These are phyloP conservation scores for Meiosimyza platycephala DNA, from an alignment of 2,888 invertebrate species.

Conservation along the genomic window DNA sequence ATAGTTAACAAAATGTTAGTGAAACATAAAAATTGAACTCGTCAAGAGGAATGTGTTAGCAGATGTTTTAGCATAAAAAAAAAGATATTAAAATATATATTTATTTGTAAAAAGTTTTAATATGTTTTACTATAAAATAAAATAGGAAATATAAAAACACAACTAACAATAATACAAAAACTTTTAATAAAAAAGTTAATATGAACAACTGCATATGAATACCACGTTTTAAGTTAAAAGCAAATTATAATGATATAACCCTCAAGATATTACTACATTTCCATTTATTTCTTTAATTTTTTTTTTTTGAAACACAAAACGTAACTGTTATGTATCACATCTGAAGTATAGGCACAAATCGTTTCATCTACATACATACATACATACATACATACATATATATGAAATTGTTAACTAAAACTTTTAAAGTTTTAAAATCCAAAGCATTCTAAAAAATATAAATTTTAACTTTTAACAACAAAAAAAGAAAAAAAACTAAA, in stretches of 20 bases:
- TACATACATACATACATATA: too few relatives aligned
- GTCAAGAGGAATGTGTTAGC: slow-evolving; percentile 63
- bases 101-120: slow-evolving; percentile 40
- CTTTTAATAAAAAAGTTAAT: slow-evolving; percentile 15
- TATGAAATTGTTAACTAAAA: background rate
- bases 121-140: slow-evolving; percentile 42
- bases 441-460: background rate
- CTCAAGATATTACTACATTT: too few relatives aligned
- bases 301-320: too few relatives aligned
- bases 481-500: background rate
- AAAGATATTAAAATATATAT: slow-evolving; percentile 34
- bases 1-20: slow-evolving; percentile 16
- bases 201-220: background rate
- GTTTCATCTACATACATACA: too few relatives aligned
- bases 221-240: too few relatives aligned
- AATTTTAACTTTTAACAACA: background rate
- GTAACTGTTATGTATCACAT: too few relatives aligned
- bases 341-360: too few relatives aligned
- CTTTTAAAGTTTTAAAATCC: background rate
- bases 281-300: too few relatives aligned
- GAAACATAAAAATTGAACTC: slow-evolving; percentile 48
- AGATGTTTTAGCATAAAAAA: slow-evolving; percentile 41
- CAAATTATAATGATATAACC: too few relatives aligned
- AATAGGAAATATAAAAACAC: slow-evolving; percentile 36
- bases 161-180: slow-evolving; percentile 42